phyloP scores from a whole-genome alignment of 2,113 vertebrate genomes.

The Charadrius vociferus region DNA sequence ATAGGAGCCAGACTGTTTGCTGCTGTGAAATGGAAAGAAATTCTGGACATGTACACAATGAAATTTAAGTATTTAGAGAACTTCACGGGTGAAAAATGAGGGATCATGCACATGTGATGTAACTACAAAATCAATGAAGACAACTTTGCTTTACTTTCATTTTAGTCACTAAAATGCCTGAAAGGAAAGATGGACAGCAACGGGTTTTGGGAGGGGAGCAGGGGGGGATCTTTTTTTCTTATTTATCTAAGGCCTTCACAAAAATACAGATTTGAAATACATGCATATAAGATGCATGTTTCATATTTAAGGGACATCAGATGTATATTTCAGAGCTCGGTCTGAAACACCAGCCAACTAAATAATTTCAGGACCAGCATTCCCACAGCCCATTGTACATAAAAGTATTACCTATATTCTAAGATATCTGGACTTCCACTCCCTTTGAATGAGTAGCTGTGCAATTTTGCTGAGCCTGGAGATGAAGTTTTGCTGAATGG shows the following conservation, averaged over 20 bases:
- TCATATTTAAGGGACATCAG: background rate
- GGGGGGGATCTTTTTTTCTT: background rate
- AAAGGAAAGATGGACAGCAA: background rate
- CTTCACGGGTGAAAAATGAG: background rate
- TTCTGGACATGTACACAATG: background rate
- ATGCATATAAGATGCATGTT: rapidly evolving
- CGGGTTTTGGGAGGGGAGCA: rapidly evolving
- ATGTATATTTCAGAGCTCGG: background rate
- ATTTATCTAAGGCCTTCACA: background rate
- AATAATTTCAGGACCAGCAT: background rate
- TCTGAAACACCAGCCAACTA: background rate
- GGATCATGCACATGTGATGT: background rate
- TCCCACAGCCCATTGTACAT: background rate
- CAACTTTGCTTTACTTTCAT: background rate
- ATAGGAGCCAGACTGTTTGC: background rate
- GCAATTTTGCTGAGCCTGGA: background rate
- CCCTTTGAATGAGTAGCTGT: background rate
- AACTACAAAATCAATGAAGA: background rate
- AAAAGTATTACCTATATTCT: background rate
- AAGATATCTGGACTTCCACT: background rate
- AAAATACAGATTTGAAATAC: background rate
- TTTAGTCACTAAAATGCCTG: background rate
- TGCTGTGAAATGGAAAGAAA: background rate
- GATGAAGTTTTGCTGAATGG: background rate
- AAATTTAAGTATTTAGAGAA: background rate